These are phyloP conservation scores for Parnassius glacialis DNA, from an alignment of 2,888 invertebrate species.

Conservation along the genomic window DNA sequence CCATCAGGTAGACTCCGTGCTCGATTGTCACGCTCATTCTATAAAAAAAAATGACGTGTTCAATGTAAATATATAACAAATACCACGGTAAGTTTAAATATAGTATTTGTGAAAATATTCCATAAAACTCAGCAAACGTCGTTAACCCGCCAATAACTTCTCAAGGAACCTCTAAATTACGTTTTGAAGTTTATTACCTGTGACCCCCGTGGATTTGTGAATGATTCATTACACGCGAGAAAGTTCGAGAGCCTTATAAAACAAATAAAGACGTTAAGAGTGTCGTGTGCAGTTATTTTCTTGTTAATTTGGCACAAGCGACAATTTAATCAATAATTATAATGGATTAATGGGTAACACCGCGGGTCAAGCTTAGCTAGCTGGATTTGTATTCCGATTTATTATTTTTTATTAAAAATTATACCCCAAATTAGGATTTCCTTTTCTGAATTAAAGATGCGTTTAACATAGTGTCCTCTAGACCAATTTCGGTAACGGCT, in stretches of 20 bases:
- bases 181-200: conserved; percentile 2
- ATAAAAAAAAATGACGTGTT: no score
- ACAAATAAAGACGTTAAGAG: conserved; percentile 16
- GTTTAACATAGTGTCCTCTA: no score
- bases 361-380: neutral
- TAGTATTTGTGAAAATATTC: no score
- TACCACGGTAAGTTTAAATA: no score
- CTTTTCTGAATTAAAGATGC: no score
- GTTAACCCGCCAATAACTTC: conserved; percentile 4
- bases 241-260: conserved; percentile 16
- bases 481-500: no score
- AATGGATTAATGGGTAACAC: conserved; percentile 9
- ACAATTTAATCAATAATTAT: conserved; percentile 22
- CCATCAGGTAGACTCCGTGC: no score
- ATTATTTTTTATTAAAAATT: no score
- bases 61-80: no score
- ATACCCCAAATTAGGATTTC: no score
- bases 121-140: neutral
- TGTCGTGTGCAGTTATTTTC: conserved; percentile 18
- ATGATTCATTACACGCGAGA: conserved; percentile 16
- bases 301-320: conserved; percentile 19
- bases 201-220: conserved; percentile 17
- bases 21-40: no score
- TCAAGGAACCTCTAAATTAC: neutral
- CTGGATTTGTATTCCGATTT: no score